Evolutionary conservation across 2,888 invertebrate species (phyloP), one percentile per base, ranked within the genome.

Genomic region (Cyaniris semiargus): DNA sequence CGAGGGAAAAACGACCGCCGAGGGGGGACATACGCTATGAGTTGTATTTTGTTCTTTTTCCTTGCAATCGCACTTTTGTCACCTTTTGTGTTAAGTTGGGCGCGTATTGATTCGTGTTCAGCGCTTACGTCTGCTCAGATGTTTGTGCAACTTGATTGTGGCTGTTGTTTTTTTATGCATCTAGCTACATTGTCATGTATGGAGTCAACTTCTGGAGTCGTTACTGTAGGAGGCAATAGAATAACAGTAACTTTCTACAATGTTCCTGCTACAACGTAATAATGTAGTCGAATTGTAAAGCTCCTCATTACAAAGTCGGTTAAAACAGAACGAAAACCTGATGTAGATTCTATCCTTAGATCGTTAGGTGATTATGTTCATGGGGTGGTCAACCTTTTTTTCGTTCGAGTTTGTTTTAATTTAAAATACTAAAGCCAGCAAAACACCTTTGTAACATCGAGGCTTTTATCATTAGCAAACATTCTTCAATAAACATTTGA

Each of bases 1-100:
- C 89, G 87, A 82, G 83, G 83, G 88, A 90, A 92, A 91, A 92
- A 91, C 90, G 86, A 89, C 86, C 90, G 86, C 89, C 86, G 66
- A 58, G 66, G 66, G 66, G 66, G 66, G 66, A 31, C 77, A 78
- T 79, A 82, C 80, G 81, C 83, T 83, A 84, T 83, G 86, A 87
- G 88, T 89, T 87, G 86, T 53, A 53, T 53, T 86, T 87, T 89
- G 87, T 87, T 88, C 86, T 86, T 87, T 85, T 86, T 85, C 86
- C 83, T 87, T 87, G 85, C 84, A 83, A 80, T 81, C 80, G 83
- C 79, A 76, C 78, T 87, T 87, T 89, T 88, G 84, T 85, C 86
- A 86, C 86, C 86, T 88, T 87, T 87, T 86, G 87, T 86, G 82
- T 79, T 81, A 38, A 60, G 76, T 70, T 76, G 79, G 76, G 77